Evolutionary conservation across 2,113 vertebrate genomes (phyloP).

Genomic region (Chunga burmeisteri): DNA sequence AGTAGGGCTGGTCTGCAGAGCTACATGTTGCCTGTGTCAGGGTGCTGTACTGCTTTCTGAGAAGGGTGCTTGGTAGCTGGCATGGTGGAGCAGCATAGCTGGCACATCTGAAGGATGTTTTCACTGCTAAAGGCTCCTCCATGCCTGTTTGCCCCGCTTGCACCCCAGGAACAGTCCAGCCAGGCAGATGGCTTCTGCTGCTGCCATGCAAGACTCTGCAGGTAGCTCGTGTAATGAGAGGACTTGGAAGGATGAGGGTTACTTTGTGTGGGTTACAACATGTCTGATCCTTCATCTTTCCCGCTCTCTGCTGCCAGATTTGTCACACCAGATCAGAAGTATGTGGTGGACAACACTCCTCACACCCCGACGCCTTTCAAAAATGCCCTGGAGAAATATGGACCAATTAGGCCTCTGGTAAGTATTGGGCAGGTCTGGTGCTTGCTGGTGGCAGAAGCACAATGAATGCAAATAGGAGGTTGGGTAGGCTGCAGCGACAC

Average conservation of each 20-base stretch:
- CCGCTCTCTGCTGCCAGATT: conserved; percentile 75
- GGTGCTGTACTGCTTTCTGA: background rate
- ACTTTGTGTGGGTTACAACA: background rate
- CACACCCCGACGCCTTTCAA: conserved; percentile 96
- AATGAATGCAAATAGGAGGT: accelerated
- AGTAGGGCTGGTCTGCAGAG: background rate
- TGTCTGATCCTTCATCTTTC: background rate
- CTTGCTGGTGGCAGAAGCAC: background rate
- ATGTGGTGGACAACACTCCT: conserved; percentile 84
- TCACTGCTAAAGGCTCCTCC: background rate
- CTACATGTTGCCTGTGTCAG: background rate
- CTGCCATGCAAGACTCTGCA: background rate
- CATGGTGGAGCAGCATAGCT: background rate
- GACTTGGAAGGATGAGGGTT: background rate
- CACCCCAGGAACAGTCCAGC: background rate
- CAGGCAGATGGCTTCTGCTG: background rate
- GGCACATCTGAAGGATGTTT: background rate
- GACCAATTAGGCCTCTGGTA: conserved; percentile 89
- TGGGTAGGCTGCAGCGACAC: background rate
- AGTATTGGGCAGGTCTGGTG: background rate
- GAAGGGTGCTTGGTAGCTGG: background rate
- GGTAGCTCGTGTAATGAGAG: background rate
- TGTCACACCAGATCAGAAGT: conserved; percentile 93
- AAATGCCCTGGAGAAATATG: conserved; percentile 95
- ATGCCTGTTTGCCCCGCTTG: background rate